A percentile compares a stretch with the other conserved stretches of the same genome.
phyloP scores from a whole-genome alignment of 2,113 vertebrate species.

The Circaetus gallicus region DNA sequence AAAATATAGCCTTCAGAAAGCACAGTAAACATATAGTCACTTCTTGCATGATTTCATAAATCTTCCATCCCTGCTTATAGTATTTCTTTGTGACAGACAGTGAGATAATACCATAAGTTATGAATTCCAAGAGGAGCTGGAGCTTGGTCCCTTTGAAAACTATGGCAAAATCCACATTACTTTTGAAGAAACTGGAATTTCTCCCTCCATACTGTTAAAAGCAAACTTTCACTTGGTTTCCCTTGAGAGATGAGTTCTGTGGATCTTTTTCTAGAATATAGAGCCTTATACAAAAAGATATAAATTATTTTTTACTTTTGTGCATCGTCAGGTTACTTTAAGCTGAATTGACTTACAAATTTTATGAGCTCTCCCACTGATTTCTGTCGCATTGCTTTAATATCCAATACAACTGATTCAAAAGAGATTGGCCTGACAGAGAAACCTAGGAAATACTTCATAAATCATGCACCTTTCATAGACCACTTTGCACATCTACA shows the following conservation, averaged over 20 bases:
- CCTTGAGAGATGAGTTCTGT: not conserved
- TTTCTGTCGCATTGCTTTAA: not conserved
- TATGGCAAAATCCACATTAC: not conserved
- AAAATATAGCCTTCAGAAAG: not conserved
- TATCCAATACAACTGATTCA: not conserved
- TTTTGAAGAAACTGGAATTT: not conserved
- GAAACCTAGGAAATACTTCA: not conserved
- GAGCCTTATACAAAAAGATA: not conserved
- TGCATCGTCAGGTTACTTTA: not conserved
- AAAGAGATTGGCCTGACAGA: not conserved
- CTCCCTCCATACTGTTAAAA: not conserved
- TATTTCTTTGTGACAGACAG: not conserved
- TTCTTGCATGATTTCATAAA: not conserved
- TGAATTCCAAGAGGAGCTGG: not conserved
- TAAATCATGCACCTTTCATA: not conserved
- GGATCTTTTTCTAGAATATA: not conserved
- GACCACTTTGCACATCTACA: not conserved
- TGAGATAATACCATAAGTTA: not conserved
- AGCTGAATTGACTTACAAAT: not conserved
- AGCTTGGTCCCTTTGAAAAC: not conserved
- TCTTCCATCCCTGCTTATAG: not conserved
- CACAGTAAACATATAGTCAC: not conserved
- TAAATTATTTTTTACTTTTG: not conserved
- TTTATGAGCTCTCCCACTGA: not conserved
- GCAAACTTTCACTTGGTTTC: not conserved